Evolutionary conservation across 2,113 vertebrate species (phyloP), one percentile per base, ranked within the genome.

Genomic region (Rhynchomys soricoides): DNA sequence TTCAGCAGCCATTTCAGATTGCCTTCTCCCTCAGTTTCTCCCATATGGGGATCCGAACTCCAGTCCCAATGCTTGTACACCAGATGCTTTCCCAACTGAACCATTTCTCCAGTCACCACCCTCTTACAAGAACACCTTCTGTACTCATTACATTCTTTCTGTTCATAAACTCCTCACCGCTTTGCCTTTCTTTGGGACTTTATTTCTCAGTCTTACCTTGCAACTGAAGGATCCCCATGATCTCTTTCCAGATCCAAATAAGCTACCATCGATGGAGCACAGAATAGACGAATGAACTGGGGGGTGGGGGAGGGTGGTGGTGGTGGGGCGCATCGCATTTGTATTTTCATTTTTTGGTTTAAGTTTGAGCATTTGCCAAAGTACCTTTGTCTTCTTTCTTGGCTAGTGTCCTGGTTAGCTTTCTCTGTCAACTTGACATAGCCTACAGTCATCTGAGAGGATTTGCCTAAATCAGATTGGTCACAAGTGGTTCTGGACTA

Each of bases 331-430:
- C n/a, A 31, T 7, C 43, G 15, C 29, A 62, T 88, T 82, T 29
- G 0, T 21, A 9, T 37, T 64, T 89, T 64, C 9, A n/a, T 87
- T 59, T 59, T 75, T 71, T 90, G 83, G 10, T 62, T 7, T 90
- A 89, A 40, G 16, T 70, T 91, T 89, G 73, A 73, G 3, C 12
- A 79, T 87, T 13, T 43, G 10, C 57, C 19, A 64, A n/a, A 59
- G 91, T 34, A 34, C 45, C 37, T 11, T 86, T 77, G n/a, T 74
- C 26, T 59, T 92, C 45, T 93, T 94, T 88, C 59, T 74, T 95
- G n/a, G 66, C 34, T 85, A 37, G 59, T 45, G 40, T 86, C 5
- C 29, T 64, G 40, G 40, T 34, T 66, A 31, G 40, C 59, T 66
- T 85, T 85, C 26, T 19, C 26, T 48, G 82, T 45, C 40, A 64